phyloP scores from a whole-genome alignment of 2,113 vertebrate genomes.

The Spilogale gracilis region DNA sequence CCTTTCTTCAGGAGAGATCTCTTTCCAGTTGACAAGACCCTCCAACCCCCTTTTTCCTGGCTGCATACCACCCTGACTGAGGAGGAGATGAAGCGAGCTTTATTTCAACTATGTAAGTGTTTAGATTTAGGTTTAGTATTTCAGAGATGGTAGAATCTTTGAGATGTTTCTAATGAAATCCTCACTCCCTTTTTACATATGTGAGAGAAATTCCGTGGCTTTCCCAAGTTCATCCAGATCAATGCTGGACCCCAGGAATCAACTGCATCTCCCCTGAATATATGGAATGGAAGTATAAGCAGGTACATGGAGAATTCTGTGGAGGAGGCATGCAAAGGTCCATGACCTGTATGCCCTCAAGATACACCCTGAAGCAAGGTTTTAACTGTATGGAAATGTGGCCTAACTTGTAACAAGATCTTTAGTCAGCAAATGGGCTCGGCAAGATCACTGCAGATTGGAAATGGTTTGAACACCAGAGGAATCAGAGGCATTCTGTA shows the following conservation, averaged over 20 bases:
- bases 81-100: background rate
- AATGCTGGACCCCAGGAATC: background rate
- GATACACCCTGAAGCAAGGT: background rate
- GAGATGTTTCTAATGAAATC: background rate
- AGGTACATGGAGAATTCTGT: background rate
- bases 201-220: background rate
- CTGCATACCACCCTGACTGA: background rate
- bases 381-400: background rate
- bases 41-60: background rate
- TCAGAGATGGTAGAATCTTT: conserved; percentile 1
- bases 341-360: background rate
- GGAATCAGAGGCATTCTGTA: conserved; percentile 28
- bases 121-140: conserved; percentile 12
- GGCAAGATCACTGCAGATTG: background rate
- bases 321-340: background rate
- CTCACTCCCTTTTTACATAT: background rate
- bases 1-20: background rate
- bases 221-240: background rate
- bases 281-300: background rate
- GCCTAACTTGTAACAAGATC: background rate
- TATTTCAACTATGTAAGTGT: conserved; percentile 37
- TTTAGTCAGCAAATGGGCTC: background rate
- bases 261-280: background rate
- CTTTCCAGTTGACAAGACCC: background rate
- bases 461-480: background rate